Percentiles rank a stretch among this genome's conserved stretches.
phyloP scores from a whole-genome alignment of 2,797 vertebrate genomes.

The Sebastes vulpes region DNA sequence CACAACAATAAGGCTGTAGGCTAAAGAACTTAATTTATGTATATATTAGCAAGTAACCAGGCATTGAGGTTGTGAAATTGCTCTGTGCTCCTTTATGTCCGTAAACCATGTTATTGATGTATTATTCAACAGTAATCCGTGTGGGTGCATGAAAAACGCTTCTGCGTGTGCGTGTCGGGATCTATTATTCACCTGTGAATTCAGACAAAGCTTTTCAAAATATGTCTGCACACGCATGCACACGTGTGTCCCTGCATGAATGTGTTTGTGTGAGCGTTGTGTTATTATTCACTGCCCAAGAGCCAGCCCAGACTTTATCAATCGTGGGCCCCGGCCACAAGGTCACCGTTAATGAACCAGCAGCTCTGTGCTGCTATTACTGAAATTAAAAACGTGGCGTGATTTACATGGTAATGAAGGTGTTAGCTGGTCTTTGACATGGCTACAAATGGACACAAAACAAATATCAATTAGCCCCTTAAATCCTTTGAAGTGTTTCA shows the following conservation, averaged over 20 bases:
- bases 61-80: slow-evolving; percentile 7
- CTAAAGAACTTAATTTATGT: slow-evolving; percentile 9
- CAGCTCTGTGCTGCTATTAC: slow-evolving; percentile 39
- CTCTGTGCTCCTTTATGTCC: slow-evolving; percentile 22
- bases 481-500: slow-evolving; percentile 44
- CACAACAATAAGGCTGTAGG: neutral
- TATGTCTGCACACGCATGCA: neutral
- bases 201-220: slow-evolving; percentile 1
- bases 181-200: slow-evolving; percentile 3
- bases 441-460: slow-evolving; percentile 53
- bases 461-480: slow-evolving; percentile 63
- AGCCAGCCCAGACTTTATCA: slow-evolving; percentile 38
- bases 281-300: neutral
- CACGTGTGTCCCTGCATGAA: neutral
- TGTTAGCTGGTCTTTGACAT: slow-evolving; percentile 43
- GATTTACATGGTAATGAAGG: slow-evolving; percentile 65
- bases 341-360: slow-evolving; percentile 51
- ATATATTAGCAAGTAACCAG: slow-evolving; percentile 6
- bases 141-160: slow-evolving; percentile 12
- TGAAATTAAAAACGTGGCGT: slow-evolving; percentile 48
- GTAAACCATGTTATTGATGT: slow-evolving; percentile 30
- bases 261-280: neutral
- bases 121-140: slow-evolving; percentile 38
- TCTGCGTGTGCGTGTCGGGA: neutral
- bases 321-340: slow-evolving; percentile 18